These are phyloP conservation scores for Drosophila kohkoa DNA, from an alignment of 1,140 invertebrate genomes.

Conservation along the genomic window DNA sequence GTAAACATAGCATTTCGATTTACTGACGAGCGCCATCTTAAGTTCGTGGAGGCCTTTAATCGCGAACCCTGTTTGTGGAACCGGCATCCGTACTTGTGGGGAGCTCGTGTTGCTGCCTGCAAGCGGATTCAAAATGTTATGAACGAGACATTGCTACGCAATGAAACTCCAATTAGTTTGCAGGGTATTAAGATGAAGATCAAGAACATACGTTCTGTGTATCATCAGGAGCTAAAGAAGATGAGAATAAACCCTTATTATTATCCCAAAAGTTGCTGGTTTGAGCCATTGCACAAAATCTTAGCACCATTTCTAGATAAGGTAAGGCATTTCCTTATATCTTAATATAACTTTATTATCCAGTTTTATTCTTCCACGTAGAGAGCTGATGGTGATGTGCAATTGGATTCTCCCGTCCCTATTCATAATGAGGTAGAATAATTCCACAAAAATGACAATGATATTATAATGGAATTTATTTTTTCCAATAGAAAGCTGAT, in stretches of 20 bases:
- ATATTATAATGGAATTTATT: no score
- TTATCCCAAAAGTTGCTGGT: constrained; percentile 59
- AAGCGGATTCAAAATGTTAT: constrained; percentile 62
- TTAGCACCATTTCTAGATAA: constrained; percentile 51
- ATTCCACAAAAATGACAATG: no score
- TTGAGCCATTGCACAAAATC: constrained; percentile 56
- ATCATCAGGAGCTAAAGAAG: constrained; percentile 69
- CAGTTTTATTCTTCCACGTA: background rate
- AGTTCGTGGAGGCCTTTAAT: constrained; percentile 62
- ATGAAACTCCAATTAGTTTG: constrained; percentile 43
- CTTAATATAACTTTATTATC: no score
- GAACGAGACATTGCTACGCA: constrained; percentile 29
- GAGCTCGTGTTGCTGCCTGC: constrained; percentile 57
- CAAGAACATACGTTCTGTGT: constrained; percentile 62
- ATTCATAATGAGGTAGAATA: no score
- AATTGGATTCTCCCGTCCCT: no score
- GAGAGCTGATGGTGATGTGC: no score
- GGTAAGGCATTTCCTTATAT: constrained; percentile 32
- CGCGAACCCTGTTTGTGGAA: constrained; percentile 68
- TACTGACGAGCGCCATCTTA: constrained; percentile 56
- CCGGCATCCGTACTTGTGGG: constrained; percentile 49
- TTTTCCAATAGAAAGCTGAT: no score
- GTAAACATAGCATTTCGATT: constrained; percentile 56
- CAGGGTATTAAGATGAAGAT: constrained; percentile 64
- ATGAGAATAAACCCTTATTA: constrained; percentile 52